These are phyloP conservation scores for Bombyx huttoni DNA, from an alignment of 2,888 invertebrate species.

Conservation along the genomic window DNA sequence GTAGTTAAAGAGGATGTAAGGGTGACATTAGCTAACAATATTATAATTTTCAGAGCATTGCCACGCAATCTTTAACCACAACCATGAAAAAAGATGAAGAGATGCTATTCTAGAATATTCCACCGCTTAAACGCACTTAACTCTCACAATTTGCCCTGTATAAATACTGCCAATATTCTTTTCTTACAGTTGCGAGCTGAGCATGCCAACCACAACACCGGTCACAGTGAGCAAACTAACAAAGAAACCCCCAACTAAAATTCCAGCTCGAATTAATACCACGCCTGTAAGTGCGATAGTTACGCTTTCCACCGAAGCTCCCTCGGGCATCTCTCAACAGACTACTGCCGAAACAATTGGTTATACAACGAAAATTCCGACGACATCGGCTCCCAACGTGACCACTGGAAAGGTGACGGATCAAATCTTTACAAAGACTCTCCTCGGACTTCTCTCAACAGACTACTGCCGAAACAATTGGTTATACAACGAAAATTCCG, in stretches of 20 bases:
- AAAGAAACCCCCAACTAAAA: conserved; percentile 37
- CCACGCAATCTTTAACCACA: no score
- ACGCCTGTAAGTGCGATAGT: conserved; percentile 9
- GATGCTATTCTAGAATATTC: no score
- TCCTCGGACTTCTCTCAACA: neutral
- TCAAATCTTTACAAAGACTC: no score
- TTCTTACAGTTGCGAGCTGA: conserved; percentile 53
- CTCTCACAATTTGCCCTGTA: neutral
- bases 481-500: no score
- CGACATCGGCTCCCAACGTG: neutral
- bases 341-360: no score
- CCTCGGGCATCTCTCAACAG: neutral
- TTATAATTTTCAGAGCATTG: neutral
- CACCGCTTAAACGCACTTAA: no score
- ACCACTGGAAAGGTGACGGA: neutral
- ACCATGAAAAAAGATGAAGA: no score
- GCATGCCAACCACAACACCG: conserved; percentile 38
- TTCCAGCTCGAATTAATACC: conserved; percentile 20
- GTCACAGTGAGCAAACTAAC: conserved; percentile 47
- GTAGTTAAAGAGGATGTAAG: no score
- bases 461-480: no score
- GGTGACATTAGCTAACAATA: neutral
- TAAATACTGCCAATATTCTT: neutral
- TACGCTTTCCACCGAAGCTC: conserved; percentile 6
- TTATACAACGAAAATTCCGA: no score